Evolutionary conservation across 2,113 vertebrate genomes (phyloP), one percentile per base, ranked within the genome.

Genomic region (Semicossyphus pulcher): DNA sequence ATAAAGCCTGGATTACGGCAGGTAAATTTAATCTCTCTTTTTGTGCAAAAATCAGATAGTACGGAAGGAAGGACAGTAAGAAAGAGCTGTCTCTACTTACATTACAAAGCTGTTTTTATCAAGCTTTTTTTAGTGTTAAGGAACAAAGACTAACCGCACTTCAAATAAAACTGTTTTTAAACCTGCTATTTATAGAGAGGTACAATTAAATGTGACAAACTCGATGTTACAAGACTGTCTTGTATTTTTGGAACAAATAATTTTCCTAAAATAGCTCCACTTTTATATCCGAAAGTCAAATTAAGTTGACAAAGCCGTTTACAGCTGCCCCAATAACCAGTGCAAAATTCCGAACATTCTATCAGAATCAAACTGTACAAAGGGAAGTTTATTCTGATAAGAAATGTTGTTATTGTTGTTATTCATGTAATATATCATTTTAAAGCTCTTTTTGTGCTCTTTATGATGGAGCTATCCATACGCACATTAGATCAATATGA

Each of bases 111-210:
- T 4, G 0, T 25, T 58, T 47, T 57, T 11, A 61, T 28, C 2
- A 29, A 41, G 25, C 34, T 41, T 6, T 34, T 49, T 51, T 34
- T 44, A 28, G 15, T 23, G 42, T 29, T 5, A 21, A 16, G 10
- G 26, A 71, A 31, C 26, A 58, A 59, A 58, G 32, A 49, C 32
- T 63, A 6, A 51, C 42, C 7, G 2, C 10, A 44, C 10, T 4
- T 54, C 8, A 66, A 44, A n/a, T 26, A 6, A 48, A 53, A 31
- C 37, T 28, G 26, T 48, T 63, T 68, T 67, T 21, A 82, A 31
- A 52, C 42, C n/a, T 31, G 42, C 44, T 72, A 58, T 78, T 82
- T 73, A 29, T 61, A 69, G 31, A 39, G 7, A 42, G 5, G 10
- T 12, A 29, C 16, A 58, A 1, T 51, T 15, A 61, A 47, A 73